Evolutionary conservation across 2,888 invertebrate genomes (phyloP), one percentile per base, ranked within the genome.

Genomic region (Drosophila histrio): DNA sequence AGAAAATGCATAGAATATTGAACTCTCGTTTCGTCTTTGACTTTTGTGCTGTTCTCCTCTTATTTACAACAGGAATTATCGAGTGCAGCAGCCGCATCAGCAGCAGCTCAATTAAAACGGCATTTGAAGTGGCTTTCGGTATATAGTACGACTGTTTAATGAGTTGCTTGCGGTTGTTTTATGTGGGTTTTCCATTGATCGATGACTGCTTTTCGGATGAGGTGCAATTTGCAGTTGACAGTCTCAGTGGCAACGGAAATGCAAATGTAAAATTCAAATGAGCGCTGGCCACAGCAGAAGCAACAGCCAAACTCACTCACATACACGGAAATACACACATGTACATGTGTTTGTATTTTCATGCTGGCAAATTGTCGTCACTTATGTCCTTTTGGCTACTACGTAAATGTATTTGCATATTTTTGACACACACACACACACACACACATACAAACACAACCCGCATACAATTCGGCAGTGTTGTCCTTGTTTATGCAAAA

Each of bases 391-490:
- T 61, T 58, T 47, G 69, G 71, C 56, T 52, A 53, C 66, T 62
- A 78, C 72, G 60, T 59, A 83, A 88, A 79, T 70, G 54, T 65
- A 88, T 84, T 88, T 88, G 77, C 88, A 88, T 83, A 83, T 88
- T 79, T 76, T 65, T 70, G 44, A 8, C 47, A 36, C n/a, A 8
- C 41, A 13, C 28, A 49, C 26, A 26, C 9, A 0, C 22, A 43
- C 15, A 17, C 44, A 28, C n/a, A 7, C 36, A 13, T 24, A 32
- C 13, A 11, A n/a, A 30, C 38, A 19, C 28, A 11, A 36, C 50
- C 32, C 50, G 36, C 44, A 50, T 24, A 19, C 19, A 22, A 49
- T 21, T n/a, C 49, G 54, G 21, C 59, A 52, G 32, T 58, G 38
- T 47, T 69, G 74, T 77, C 70, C 85, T 74, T 77, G 68, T 72